Evolutionary conservation across 2,888 invertebrate species (phyloP), one percentile per base, ranked within the genome.

Genomic region (Drepana falcataria): DNA sequence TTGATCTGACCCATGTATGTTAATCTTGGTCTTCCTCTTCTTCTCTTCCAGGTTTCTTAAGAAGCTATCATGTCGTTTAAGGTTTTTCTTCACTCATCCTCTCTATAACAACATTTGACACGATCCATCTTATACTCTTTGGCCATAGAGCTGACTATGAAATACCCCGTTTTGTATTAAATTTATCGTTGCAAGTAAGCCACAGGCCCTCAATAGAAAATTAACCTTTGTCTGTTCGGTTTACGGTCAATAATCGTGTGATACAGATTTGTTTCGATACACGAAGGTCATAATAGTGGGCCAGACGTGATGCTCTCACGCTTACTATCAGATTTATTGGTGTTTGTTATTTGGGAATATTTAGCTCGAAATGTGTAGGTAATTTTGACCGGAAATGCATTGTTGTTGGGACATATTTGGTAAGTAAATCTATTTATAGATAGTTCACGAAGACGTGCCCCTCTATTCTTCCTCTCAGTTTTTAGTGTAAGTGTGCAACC

Each of bases 121-220:
- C 37, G 3, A 37, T 37, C 37, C 21, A 37, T 5, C 40, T 40
- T 44, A 9, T 51, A 41, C 21, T 51, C 51, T 51, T 40, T 71
- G 73, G 67, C 53, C 65, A 64, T 4, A 53, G 9, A 47, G 53
- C 56, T 69, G 59, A 53, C 61, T 63, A 55, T 68, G 65, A 69
- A 73, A 76, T 73, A 65, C 69, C 69, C 69, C 75, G 70, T 78
- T 75, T 77, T 69, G 68, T 75, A 69, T 59, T 71, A 77, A 77
- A 79, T 79, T 74, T 79, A 79, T 79, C 65, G 69, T 75, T 67
- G 69, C 71, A 70, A 63, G 66, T 69, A 63, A 56, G 33, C 66
- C 55, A 57, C 58, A 35, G 9, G 47, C 48, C 51, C 47, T 35
- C 2, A 48, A 53, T 35, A 48, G 37, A 49, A 61, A 57, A 59